These are phyloP conservation scores for Periphyllus acericola DNA, from an alignment of 2,888 invertebrate genomes.

Conservation along the genomic window DNA sequence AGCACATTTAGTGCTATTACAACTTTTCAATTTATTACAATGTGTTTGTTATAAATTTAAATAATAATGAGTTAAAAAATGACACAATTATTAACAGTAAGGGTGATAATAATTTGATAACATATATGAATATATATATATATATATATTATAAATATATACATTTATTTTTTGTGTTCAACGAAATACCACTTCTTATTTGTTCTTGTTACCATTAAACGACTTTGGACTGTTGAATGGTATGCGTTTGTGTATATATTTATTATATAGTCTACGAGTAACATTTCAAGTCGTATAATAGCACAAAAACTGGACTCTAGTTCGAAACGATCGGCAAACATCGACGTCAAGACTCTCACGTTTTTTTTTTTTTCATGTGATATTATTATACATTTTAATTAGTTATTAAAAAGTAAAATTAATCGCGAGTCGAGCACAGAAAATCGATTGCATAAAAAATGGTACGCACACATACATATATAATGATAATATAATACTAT, in stretches of 20 bases:
- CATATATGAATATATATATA: no score
- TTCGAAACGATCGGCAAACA: neutral
- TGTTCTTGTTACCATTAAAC: slow-evolving; percentile 1
- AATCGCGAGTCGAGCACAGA: neutral
- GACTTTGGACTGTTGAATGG: neutral
- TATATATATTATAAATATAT: neutral
- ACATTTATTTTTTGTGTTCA: slow-evolving; percentile 11
- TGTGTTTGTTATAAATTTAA: no score
- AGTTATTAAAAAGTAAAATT: slow-evolving; percentile 26
- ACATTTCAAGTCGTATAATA: slow-evolving; percentile 1
- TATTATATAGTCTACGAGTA: neutral
- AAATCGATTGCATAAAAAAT: no score
- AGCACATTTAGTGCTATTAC: no score
- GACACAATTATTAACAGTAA: no score
- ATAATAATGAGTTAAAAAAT: no score
- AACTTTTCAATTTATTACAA: no score
- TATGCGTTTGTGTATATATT: neutral
- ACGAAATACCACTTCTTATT: slow-evolving; percentile 22
- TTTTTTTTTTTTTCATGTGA: neutral
- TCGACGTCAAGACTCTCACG: neutral
- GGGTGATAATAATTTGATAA: no score
- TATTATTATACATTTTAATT: slow-evolving; percentile 12
- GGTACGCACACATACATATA: no score
- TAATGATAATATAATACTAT: no score
- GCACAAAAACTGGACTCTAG: slow-evolving; percentile 16